phyloP scores from a whole-genome alignment of 2,797 vertebrate genomes.

The Trichosurus vulpecula region DNA sequence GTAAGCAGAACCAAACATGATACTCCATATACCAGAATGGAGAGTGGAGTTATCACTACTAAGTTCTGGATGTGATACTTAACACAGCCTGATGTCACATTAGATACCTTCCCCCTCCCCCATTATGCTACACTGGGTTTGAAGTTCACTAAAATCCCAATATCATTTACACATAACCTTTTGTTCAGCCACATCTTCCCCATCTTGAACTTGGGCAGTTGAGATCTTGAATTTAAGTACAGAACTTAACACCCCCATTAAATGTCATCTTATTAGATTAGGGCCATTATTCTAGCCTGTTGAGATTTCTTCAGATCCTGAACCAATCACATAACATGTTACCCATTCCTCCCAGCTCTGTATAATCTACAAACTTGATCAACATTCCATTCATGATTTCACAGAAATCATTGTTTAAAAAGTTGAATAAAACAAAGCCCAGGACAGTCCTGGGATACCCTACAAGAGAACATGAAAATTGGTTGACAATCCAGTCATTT shows the following conservation, averaged over 20 bases:
- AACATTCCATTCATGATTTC: background rate
- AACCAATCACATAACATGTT: background rate
- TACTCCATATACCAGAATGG: background rate
- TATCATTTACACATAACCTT: background rate
- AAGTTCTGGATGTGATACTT: background rate
- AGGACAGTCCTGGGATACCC: background rate
- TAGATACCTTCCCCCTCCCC: background rate
- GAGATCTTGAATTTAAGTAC: background rate
- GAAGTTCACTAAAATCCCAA: background rate
- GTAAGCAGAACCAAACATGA: background rate
- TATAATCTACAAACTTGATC: background rate
- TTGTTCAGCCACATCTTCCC: background rate
- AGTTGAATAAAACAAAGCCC: background rate
- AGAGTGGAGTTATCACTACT: background rate
- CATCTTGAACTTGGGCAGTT: background rate
- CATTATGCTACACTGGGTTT: background rate
- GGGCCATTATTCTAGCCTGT: background rate
- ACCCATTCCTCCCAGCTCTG: background rate
- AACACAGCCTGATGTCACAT: background rate
- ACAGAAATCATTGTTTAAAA: background rate
- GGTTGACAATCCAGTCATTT: background rate
- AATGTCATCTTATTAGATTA: background rate
- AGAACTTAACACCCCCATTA: background rate
- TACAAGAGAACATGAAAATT: background rate
- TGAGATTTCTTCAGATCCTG: background rate